Base-by-base conservation (phyloP, 2,113 vertebrate genomes). In the Cebus imitator region DNA sequence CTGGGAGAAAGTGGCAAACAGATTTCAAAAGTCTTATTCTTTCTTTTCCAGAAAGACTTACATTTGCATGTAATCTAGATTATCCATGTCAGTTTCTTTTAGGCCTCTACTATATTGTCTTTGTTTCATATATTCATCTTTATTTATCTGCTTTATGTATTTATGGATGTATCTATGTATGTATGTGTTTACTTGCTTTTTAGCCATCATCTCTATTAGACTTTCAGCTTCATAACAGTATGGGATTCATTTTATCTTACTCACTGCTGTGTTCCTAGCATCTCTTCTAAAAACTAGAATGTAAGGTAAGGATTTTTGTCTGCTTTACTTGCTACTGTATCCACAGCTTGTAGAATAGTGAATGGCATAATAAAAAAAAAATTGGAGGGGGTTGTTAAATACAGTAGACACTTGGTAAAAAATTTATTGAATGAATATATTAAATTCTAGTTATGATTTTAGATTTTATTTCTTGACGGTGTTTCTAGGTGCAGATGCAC, bases 401-500 rank as follows among this genome's bases (percentile, higher is more conserved):
- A 64, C 57, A 37, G 18, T 40, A 55, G 20, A 10, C 27, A 57
- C 6, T 45, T 70, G 32, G 8, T 82, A 48, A 93, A 45, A 88
- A 72, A 32, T 80, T 91, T 64, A 21, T 87, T 81, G 5, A 61
- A 43, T 55, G 11, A 84, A 30, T 32, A 55, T 55, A 80, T 87
- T 55, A 89, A 64, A 57, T 76, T 50, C 86, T 82, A 35, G 30
- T 13, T 72, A 23, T 32, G 3, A 70, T 9, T 87, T 30, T 43
- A 30, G 45, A 52, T 79, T 68, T 45, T 95, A 25, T 92, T 95
- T 94, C 58, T 94, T 35, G 12, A 57, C 35, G 17, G 1, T 21
- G 27, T 35, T 66, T 90, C 79, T 72, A 80, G 12, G 45, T 87
- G 55, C 6, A 70, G 14, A 45, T 70, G 50, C 5, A 50, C 55